Evolutionary conservation across 2,113 vertebrate species (phyloP).

Genomic region (Marmota monax): DNA sequence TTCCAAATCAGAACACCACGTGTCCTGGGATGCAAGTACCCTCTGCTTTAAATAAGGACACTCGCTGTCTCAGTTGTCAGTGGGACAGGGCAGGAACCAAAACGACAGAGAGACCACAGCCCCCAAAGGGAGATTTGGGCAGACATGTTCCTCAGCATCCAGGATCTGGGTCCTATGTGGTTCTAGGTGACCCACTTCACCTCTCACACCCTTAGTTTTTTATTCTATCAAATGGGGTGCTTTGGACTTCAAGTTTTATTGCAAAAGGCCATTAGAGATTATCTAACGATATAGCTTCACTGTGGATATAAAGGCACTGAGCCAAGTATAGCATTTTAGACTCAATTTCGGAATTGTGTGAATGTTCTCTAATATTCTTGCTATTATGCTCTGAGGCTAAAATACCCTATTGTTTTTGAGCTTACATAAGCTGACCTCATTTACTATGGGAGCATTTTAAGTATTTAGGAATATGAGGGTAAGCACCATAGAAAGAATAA

Average conservation of each 20-base stretch:
- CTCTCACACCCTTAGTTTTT: neutral
- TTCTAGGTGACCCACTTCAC: neutral
- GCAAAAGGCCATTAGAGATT: neutral
- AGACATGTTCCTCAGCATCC: neutral
- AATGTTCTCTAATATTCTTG: slow-evolving; percentile 52
- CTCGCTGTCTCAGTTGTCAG: neutral
- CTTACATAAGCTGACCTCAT: slow-evolving; percentile 61
- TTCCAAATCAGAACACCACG: neutral
- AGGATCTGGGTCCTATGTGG: neutral
- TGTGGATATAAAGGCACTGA: neutral
- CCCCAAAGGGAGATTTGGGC: neutral
- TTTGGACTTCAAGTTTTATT: neutral
- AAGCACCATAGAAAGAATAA: slow-evolving; percentile 72
- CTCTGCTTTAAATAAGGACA: neutral
- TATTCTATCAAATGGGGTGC: neutral
- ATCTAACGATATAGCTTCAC: neutral
- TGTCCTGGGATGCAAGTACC: neutral
- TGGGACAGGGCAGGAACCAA: neutral
- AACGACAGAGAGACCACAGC: neutral
- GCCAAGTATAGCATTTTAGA: slow-evolving; percentile 23
- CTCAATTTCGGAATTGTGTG: slow-evolving; percentile 38
- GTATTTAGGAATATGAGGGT: slow-evolving; percentile 72
- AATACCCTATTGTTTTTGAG: slow-evolving; percentile 67
- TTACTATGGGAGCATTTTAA: slow-evolving; percentile 77
- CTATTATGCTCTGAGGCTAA: slow-evolving; percentile 58